Percentiles rank a stretch among this genome's conserved stretches.
phyloP scores from a whole-genome alignment of 1,140 invertebrate genomes.

The Aleiodes sp. region DNA sequence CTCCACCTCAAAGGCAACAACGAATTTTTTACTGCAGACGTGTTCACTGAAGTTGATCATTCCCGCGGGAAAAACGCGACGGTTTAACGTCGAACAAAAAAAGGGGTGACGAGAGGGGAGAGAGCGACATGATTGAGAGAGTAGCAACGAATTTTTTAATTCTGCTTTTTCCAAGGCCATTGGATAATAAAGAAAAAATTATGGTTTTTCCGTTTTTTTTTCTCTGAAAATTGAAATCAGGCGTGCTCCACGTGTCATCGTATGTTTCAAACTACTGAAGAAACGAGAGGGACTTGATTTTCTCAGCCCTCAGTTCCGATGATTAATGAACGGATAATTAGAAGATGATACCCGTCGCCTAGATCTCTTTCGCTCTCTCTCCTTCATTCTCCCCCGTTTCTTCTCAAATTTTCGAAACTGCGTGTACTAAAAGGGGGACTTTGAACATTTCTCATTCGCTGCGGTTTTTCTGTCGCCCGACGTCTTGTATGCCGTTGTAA shows the following conservation, averaged over 20 bases:
- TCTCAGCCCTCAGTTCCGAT: conserved; percentile 14
- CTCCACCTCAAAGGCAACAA: conserved; percentile 21
- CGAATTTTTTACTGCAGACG: background rate
- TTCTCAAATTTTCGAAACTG: conserved; percentile 17
- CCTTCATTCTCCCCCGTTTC: background rate
- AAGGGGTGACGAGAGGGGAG: no score
- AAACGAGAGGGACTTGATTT: conserved; percentile 4
- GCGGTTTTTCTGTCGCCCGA: conserved; percentile 7
- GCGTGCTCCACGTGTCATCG: conserved; percentile 26
- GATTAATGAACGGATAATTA: conserved; percentile 40
- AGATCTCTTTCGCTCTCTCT: background rate
- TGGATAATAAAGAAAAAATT: no score
- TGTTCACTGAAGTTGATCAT: background rate
- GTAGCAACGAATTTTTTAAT: no score
- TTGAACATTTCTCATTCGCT: conserved; percentile 18
- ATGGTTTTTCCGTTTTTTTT: no score
- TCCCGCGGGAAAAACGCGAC: background rate
- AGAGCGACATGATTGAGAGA: no score
- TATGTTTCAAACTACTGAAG: background rate
- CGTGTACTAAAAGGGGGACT: conserved; percentile 25
- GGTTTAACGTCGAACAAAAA: no score
- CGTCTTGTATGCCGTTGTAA: conserved; percentile 15
- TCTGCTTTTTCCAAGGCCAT: no score
- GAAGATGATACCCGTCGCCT: conserved; percentile 33
- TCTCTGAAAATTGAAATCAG: background rate